Evolutionary conservation across 2,888 invertebrate species (phyloP), one percentile per base, ranked within the genome.

Genomic region (Agriopis aurantiaria): DNA sequence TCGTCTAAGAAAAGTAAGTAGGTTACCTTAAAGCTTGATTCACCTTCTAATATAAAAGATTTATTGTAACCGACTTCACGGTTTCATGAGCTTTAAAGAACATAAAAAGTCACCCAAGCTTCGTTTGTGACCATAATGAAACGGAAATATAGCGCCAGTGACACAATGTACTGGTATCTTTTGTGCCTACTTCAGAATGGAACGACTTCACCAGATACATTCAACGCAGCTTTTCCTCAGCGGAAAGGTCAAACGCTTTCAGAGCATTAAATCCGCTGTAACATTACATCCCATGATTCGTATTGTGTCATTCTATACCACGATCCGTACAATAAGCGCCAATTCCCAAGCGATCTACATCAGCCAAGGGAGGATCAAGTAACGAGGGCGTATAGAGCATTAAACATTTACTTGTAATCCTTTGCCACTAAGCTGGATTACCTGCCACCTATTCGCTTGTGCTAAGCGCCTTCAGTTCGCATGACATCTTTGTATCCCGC

Each of bases 351-450:
- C 58, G 70, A 66, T 63, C 70, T 63, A 71, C 66, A 71, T 64
- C 69, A 69, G 57, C 40, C 53, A 43, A 43, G 59, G 57, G 83
- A 79, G 87, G 88, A 90, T 91, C 88, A 89, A 86, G 85, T 88
- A 87, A 88, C 88, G 86, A 83, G 80, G 80, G 80, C 80, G 80
- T 81, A 81, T 82, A 84, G 80, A 81, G 87, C 87, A 88, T 91
- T 88, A 91, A 85, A 89, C 88, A 86, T 89, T 87, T 86, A 85
- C 82, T 78, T 83, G 87, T 91, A 92, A 92, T 91, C 91, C 90
- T 82, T 85, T 80, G 82, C 85, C 85, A 82, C 85, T 88, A 90
- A 91, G 90, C 90, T 85, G 91, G 91, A 91, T 92, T 92, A 92
- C 87, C 82, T 85, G 88, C 88, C 87, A 84, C 87, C 87, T 87